Evolutionary conservation across 64 coral and sea anemone genomes (phyloP).

Genomic region (Cladopsammia gracilis): DNA sequence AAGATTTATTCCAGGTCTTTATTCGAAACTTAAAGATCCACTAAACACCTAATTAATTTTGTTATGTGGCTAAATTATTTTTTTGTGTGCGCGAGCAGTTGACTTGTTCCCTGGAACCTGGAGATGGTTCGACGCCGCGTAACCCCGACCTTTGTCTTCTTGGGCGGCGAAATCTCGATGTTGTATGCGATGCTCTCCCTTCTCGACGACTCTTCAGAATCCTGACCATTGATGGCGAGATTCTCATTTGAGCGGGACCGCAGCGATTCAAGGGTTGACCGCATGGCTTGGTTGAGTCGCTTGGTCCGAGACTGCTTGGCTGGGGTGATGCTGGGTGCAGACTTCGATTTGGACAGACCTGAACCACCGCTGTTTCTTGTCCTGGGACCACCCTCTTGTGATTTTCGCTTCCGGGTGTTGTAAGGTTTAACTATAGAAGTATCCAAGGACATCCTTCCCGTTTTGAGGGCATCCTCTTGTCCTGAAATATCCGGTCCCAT

Average conservation of each 20-base stretch:
- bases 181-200: slow-evolving; percentile 51
- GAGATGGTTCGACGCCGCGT: slow-evolving; percentile 55
- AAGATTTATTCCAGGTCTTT: too few species aligned
- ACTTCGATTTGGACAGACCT: slow-evolving; percentile 37
- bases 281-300: slow-evolving; percentile 14
- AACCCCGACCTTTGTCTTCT: slow-evolving; percentile 18
- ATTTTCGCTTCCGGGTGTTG: slow-evolving; percentile 28
- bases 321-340: slow-evolving; percentile 31
- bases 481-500: slow-evolving; percentile 28
- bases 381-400: neutral
- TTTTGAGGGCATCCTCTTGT: slow-evolving; percentile 30
- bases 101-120: slow-evolving; percentile 34
- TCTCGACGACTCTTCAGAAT: slow-evolving; percentile 7
- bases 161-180: slow-evolving; percentile 60
- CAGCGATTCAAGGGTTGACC: slow-evolving; percentile 28
- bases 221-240: neutral
- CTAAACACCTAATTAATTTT: too few species aligned
- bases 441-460: slow-evolving; percentile 40
- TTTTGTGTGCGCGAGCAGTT: neutral
- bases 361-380: neutral
- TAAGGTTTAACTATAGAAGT: slow-evolving; percentile 28
- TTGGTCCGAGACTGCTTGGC: slow-evolving; percentile 47
- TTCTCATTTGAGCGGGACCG: slow-evolving; percentile 65
- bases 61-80: too few species aligned
- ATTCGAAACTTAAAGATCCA: too few species aligned